Conservation (phyloP, 2,113 vertebrate species). For the Xerus inauris region DNA sequence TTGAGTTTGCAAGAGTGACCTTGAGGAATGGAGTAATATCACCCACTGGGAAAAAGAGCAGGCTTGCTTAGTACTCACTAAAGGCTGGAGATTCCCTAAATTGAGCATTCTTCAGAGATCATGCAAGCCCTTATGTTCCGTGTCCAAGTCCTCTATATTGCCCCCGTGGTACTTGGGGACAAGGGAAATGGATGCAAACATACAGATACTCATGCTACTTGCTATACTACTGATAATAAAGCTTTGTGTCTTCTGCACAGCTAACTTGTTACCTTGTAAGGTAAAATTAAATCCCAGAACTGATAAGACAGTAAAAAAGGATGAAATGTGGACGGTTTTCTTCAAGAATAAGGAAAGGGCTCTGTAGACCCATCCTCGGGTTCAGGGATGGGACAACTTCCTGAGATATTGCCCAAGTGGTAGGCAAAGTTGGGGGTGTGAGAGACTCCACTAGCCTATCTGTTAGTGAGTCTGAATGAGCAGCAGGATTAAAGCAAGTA, state of each 20-base stretch:
- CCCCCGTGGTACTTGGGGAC: not conserved
- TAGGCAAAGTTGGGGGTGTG: not conserved
- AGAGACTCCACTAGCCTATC: not conserved
- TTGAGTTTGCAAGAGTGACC: not conserved
- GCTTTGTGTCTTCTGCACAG: not conserved
- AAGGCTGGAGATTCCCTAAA: not conserved
- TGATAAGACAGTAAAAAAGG: not conserved
- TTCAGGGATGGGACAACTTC: not conserved
- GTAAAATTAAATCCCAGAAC: slow-evolving; percentile 41
- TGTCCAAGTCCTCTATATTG: not conserved
- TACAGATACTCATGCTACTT: not conserved
- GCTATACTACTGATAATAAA: not conserved
- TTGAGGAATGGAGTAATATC: not conserved
- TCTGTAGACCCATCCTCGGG: not conserved
- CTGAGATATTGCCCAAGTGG: not conserved
- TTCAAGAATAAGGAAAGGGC: not conserved
- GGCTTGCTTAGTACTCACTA: not conserved
- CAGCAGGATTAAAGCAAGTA: not conserved
- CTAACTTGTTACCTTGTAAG: not conserved
- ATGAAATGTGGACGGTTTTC: not conserved
- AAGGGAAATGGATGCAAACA: not conserved
- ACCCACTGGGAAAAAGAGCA: not conserved
- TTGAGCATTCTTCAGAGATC: not conserved
- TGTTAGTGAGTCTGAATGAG: not conserved
- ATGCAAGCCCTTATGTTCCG: not conserved